These are phyloP conservation scores for Larimichthys crocea DNA, from an alignment of 2,113 vertebrate species.

Conservation along the genomic window DNA sequence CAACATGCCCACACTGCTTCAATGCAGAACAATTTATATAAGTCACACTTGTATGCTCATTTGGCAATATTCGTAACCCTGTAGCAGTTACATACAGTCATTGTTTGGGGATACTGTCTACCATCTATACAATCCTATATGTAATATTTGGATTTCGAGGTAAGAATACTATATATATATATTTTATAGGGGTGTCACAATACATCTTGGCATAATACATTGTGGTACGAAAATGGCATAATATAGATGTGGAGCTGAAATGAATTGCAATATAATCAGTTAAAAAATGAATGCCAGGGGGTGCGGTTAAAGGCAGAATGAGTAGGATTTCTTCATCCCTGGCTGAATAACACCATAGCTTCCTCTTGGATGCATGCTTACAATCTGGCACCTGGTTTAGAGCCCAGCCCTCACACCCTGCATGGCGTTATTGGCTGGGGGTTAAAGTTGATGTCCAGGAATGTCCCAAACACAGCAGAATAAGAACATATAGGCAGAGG, in stretches of 20 bases:
- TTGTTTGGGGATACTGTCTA: neutral
- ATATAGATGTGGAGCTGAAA: neutral
- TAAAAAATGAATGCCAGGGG: neutral
- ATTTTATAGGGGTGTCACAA: slow-evolving; percentile 42
- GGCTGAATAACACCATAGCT: too few relatives aligned
- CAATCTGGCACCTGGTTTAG: too few relatives aligned
- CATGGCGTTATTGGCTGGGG: too few relatives aligned
- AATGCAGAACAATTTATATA: neutral
- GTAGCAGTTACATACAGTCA: neutral
- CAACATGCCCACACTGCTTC: neutral
- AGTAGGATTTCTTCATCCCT: too few relatives aligned
- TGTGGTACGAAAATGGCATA: neutral
- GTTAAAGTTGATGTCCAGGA: too few relatives aligned
- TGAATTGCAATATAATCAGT: neutral
- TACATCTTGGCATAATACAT: neutral
- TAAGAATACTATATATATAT: neutral
- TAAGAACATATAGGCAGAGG: too few relatives aligned
- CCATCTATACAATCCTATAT: neutral
- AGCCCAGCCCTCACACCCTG: too few relatives aligned
- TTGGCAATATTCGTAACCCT: neutral
- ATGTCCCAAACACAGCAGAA: too few relatives aligned
- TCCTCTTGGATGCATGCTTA: too few relatives aligned
- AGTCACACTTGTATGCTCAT: neutral
- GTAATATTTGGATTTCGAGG: neutral
- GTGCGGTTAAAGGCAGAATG: neutral